Evolutionary conservation across 2,113 vertebrate genomes (phyloP).

Genomic region (Myiopsitta monachus): DNA sequence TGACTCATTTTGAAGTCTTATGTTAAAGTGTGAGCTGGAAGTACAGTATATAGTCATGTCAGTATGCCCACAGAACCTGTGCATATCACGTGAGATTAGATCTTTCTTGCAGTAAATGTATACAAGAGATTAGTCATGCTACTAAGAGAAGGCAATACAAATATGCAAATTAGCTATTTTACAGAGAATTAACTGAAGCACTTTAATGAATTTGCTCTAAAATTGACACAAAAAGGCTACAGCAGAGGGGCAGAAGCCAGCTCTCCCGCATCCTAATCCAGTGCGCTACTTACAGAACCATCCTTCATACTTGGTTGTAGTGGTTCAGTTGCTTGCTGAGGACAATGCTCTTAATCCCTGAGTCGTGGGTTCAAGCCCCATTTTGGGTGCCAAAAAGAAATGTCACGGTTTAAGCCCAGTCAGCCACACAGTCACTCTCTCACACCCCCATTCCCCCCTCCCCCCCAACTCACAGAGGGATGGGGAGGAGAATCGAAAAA

Average conservation of each 20-base stretch:
- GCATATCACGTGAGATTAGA: not conserved
- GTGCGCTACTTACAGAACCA: not conserved
- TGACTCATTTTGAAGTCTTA: not conserved
- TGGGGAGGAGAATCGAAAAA: too few species aligned
- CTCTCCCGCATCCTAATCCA: not conserved
- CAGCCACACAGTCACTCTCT: too few species aligned
- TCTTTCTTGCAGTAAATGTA: not conserved
- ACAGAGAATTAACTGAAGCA: not conserved
- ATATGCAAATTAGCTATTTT: not conserved
- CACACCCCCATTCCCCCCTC: too few species aligned
- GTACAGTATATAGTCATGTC: not conserved
- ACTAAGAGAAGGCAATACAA: not conserved
- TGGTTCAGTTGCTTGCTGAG: not conserved
- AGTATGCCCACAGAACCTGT: not conserved
- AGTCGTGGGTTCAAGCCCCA: too few species aligned
- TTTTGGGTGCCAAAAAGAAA: too few species aligned
- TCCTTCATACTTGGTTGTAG: not conserved
- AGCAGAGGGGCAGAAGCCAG: not conserved
- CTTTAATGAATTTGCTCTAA: not conserved
- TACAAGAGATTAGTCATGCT: not conserved
- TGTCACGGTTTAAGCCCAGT: too few species aligned
- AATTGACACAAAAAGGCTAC: not conserved
- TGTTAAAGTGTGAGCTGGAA: not conserved
- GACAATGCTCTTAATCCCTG: not conserved
- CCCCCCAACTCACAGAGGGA: too few species aligned